phyloP scores from a whole-genome alignment of 2,113 vertebrate species.

The Calyptommatus sinebrachiatus region DNA sequence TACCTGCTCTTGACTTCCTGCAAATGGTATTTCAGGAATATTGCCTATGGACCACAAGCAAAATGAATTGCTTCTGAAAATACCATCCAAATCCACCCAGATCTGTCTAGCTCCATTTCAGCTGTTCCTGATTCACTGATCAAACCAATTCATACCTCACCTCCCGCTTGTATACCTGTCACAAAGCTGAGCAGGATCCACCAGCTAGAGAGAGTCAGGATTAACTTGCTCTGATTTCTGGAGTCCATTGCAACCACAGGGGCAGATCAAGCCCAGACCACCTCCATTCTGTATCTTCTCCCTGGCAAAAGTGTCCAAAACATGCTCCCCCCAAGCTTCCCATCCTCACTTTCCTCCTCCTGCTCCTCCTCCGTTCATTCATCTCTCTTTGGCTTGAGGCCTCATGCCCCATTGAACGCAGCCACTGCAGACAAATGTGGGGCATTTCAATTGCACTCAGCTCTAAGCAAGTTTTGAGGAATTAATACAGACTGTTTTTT shows the following conservation, averaged over 20 bases:
- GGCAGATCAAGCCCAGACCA: background rate
- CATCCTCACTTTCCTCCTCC: background rate
- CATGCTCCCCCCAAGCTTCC: background rate
- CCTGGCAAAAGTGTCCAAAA: background rate
- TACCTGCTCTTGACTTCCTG: no score
- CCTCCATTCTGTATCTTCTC: background rate
- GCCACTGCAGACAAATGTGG: no score
- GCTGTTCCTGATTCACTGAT: no score
- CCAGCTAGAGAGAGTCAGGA: background rate
- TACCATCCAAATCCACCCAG: background rate
- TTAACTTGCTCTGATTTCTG: background rate
- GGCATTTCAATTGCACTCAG: no score
- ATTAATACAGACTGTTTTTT: no score
- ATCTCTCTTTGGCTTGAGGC: background rate
- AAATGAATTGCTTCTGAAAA: background rate
- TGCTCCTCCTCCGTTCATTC: background rate
- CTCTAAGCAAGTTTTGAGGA: no score
- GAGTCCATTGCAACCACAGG: background rate
- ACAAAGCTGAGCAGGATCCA: background rate
- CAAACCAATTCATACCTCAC: background rate
- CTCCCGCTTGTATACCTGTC: background rate
- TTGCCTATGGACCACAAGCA: background rate
- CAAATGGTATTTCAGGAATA: no score
- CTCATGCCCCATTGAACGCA: background rate
- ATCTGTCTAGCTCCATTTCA: background rate